Evolutionary conservation across 2,797 vertebrate genomes (phyloP).

Genomic region (Phoebastria nigripes): DNA sequence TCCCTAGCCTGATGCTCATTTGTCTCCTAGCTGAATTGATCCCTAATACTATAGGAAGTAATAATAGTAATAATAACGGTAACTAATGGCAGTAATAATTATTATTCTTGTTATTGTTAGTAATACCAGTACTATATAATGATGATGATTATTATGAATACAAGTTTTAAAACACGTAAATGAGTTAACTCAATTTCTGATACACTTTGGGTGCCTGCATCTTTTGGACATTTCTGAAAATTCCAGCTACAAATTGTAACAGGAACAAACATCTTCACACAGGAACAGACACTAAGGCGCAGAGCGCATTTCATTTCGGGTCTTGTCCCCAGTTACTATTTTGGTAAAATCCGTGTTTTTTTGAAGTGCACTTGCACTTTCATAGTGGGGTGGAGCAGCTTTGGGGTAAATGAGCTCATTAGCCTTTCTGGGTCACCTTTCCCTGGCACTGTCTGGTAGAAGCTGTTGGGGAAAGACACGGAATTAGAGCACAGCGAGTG

Average conservation of each 20-base stretch:
- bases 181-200: not conserved
- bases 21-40: constrained; percentile 1
- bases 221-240: not conserved
- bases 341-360: accelerated
- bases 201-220: not conserved
- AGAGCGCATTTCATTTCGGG: accelerated
- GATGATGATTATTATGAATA: not conserved
- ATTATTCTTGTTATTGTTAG: not conserved
- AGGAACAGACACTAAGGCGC: accelerated
- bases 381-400: not conserved
- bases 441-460: not conserved
- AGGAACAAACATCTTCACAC: not conserved
- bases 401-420: not conserved
- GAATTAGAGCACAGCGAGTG: not conserved
- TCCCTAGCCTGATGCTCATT: not conserved
- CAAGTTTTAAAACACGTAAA: not conserved
- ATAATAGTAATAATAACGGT: constrained; percentile 29
- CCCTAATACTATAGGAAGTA: not conserved
- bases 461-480: accelerated
- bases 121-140: not conserved
- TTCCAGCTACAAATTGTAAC: not conserved
- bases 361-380: not conserved
- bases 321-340: too few species aligned
- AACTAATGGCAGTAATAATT: constrained; percentile 26
- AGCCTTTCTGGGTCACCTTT: not conserved